These are phyloP conservation scores for Tenthredo mesomela DNA, from an alignment of 2,888 invertebrate genomes.

Conservation along the genomic window DNA sequence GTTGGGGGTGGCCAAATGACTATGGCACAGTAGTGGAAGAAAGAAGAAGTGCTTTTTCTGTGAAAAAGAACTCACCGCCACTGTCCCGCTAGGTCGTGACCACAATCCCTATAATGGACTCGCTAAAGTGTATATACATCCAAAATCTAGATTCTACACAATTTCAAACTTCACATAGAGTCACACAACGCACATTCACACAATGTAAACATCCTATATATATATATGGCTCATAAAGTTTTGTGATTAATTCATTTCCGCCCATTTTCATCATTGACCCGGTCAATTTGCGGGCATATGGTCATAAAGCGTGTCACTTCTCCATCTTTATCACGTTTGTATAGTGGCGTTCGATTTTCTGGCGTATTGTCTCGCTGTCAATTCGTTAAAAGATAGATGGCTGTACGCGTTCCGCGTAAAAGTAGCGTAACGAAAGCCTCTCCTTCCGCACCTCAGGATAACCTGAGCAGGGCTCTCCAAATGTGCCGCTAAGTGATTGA, in stretches of 20 bases:
- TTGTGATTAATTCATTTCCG: neutral
- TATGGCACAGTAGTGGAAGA: slow-evolving; percentile 56
- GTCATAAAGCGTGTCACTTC: slow-evolving; percentile 12
- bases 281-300: neutral
- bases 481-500: slow-evolving; percentile 67
- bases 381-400: slow-evolving; percentile 64
- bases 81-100: slow-evolving; percentile 67
- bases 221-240: neutral
- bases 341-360: slow-evolving; percentile 43
- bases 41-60: slow-evolving; percentile 61
- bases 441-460: slow-evolving; percentile 19
- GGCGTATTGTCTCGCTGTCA: slow-evolving; percentile 62
- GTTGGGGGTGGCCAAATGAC: slow-evolving; percentile 56
- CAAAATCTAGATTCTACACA: slow-evolving; percentile 19
- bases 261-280: neutral
- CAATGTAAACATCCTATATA: neutral
- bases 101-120: slow-evolving; percentile 77
- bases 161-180: neutral
- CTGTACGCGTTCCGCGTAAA: slow-evolving; percentile 10
- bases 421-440: slow-evolving; percentile 29
- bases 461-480: slow-evolving; percentile 38
- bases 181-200: too few species aligned
- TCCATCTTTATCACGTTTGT: slow-evolving; percentile 7
- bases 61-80: slow-evolving; percentile 63
- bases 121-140: slow-evolving; percentile 68